Base-by-base conservation (phyloP, 2,797 vertebrate genomes). In the Mormyrus proboscirostris region DNA sequence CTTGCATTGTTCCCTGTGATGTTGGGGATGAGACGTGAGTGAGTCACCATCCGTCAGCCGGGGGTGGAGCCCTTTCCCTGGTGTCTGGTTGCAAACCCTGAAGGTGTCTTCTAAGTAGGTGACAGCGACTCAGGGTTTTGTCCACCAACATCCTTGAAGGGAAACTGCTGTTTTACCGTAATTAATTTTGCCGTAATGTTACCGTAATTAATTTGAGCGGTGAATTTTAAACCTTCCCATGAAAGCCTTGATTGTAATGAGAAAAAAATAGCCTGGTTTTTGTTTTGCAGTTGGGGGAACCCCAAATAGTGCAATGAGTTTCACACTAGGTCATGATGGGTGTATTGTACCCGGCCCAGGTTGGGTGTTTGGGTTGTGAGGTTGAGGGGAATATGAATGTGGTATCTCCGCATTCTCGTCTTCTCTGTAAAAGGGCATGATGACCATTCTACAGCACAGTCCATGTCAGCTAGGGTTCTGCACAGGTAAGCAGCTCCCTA, bases 211-310 rank as follows among this genome's bases (percentile, higher is more conserved):
- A 73, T 38, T 38, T 33, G 29, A 73, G 65, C 4, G 1, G 65
- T 73, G 65, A 38, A 73, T 73, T 73, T 73, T 73, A 73, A 73
- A 38, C 69, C 69, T 73, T 73, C 65, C 65, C 29, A 73, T 73
- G 29, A 14, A 73, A 33, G 69, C 33, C 4, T 73, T 73, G 29
- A 38, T 41, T 38, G 29, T 38, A 73, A 73, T 16, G 33, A 4
- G 69, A 10, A 69, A 38, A 57, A 73, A 38, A 47, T n/a, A 10
- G 76, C 41, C 16, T 9, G 6, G 5, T n/a, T 82, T 79, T 82
- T 82, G 76, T 47, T 82, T 22, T 47, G 73, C 41, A 47, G 76
- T 82, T 8, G 14, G 38, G 38, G 38, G 76, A 44, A 10, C 41
- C 76, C 38, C 16, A 82, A 79, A 47, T 47, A 22, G 41, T 22